These are phyloP conservation scores for Misgurnus mizolepis DNA, from an alignment of 2,113 vertebrate genomes.

Conservation along the genomic window DNA sequence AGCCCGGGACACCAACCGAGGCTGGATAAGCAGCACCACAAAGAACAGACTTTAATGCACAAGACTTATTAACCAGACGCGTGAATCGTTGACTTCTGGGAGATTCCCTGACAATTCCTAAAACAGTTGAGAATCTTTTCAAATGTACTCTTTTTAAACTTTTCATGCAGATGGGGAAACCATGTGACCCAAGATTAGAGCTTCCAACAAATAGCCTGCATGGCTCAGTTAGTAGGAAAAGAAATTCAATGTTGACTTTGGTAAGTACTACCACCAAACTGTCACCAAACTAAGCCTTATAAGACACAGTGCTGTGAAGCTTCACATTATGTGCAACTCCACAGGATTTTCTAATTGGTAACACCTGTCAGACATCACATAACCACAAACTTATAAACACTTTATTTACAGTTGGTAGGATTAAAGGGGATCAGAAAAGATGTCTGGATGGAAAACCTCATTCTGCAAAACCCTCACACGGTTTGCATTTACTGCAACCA, in stretches of 20 bases:
- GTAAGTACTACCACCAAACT: not conserved
- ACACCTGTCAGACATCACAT: not conserved
- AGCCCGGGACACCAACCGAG: conserved; percentile 65
- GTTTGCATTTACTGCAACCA: too few relatives aligned
- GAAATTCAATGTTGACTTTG: not conserved
- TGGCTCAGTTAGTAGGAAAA: not conserved
- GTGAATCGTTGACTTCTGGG: conserved; percentile 18
- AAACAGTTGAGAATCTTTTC: conserved; percentile 9
- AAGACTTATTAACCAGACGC: not conserved
- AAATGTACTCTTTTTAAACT: not conserved
- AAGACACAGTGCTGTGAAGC: too few relatives aligned
- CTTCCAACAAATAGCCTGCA: not conserved
- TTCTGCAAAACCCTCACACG: too few relatives aligned
- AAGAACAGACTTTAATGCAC: conserved; percentile 24
- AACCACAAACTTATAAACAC: not conserved
- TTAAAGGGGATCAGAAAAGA: not conserved
- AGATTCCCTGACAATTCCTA: conserved; percentile 15
- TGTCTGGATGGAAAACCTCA: not conserved
- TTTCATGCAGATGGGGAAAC: not conserved
- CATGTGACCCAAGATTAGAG: not conserved
- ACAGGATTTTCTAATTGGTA: too few relatives aligned
- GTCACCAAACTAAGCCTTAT: not conserved
- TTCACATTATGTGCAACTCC: too few relatives aligned
- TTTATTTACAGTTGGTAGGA: not conserved
- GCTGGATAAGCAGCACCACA: conserved; percentile 62